Conservation (phyloP, 2,113 vertebrate species). For the Microtus pennsylvanicus region DNA sequence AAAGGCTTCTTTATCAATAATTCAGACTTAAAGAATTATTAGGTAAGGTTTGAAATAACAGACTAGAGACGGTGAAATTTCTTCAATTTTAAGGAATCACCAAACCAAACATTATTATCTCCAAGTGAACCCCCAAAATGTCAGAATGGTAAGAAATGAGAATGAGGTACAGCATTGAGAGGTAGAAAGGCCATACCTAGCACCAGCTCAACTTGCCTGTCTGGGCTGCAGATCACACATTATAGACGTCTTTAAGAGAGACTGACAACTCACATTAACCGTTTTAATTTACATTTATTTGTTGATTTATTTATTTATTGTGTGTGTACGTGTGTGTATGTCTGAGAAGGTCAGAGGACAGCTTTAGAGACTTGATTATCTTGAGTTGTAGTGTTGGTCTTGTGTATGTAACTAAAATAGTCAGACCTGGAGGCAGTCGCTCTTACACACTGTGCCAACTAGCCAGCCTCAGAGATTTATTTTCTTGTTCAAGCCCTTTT, state of each 20-base stretch:
- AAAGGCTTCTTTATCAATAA: neutral
- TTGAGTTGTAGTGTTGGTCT: neutral
- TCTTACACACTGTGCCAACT: too few species aligned
- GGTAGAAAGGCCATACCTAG: rapidly evolving
- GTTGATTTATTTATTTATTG: neutral
- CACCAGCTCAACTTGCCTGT: rapidly evolving
- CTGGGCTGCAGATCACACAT: neutral
- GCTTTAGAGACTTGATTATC: neutral
- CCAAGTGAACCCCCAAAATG: neutral
- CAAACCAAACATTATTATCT: neutral
- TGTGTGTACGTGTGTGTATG: neutral
- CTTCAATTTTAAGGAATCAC: neutral
- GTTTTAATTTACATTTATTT: neutral
- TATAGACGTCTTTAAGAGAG: neutral
- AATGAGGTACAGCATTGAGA: neutral
- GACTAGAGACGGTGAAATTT: neutral
- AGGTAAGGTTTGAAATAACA: neutral
- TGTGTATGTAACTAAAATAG: neutral
- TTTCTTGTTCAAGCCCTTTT: neutral
- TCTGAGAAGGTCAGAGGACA: neutral
- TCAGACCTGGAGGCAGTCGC: too few species aligned
- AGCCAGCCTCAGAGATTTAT: neutral
- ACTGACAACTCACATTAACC: neutral
- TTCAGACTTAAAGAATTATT: neutral
- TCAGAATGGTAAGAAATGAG: neutral